Percentiles rank a stretch among this genome's conserved stretches.
phyloP scores from a whole-genome alignment of 2,888 invertebrate species.

The Acrocera orbiculus region DNA sequence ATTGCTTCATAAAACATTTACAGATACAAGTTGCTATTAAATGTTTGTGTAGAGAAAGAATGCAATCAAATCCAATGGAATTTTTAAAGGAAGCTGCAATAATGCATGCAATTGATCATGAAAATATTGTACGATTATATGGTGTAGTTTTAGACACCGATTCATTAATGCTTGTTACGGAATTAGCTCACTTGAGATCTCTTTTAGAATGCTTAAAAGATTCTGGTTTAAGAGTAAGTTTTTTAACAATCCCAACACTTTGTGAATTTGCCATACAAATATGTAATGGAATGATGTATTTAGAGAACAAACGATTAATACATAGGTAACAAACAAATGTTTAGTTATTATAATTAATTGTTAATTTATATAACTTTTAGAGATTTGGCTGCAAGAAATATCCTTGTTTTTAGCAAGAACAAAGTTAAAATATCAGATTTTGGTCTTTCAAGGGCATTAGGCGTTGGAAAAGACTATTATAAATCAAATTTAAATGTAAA shows the following conservation, averaged over 20 bases:
- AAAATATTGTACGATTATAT: constrained; percentile 90
- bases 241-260: constrained; percentile 71
- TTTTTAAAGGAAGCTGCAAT: constrained; percentile 96
- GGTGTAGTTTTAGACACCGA: constrained; percentile 92
- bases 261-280: constrained; percentile 94
- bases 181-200: constrained; percentile 87
- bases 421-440: constrained; percentile 98
- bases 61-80: constrained; percentile 92
- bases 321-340: constrained; percentile 44
- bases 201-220: constrained; percentile 91
- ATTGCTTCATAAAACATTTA: constrained; percentile 16
- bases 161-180: constrained; percentile 67
- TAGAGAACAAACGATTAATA: constrained; percentile 89
- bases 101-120: constrained; percentile 95
- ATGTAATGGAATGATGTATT: constrained; percentile 94
- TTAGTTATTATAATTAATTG: not conserved
- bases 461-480: constrained; percentile 97
- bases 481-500: constrained; percentile 96
- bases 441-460: constrained; percentile 84
- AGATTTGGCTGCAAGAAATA: constrained; percentile 93
- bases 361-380: constrained; percentile 34
- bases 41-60: constrained; percentile 81
- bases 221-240: constrained; percentile 72
- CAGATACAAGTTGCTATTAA: constrained; percentile 94
- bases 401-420: constrained; percentile 89